Evolutionary conservation across 1,140 invertebrate species (phyloP).

Genomic region (Brachionus manjavacas): DNA sequence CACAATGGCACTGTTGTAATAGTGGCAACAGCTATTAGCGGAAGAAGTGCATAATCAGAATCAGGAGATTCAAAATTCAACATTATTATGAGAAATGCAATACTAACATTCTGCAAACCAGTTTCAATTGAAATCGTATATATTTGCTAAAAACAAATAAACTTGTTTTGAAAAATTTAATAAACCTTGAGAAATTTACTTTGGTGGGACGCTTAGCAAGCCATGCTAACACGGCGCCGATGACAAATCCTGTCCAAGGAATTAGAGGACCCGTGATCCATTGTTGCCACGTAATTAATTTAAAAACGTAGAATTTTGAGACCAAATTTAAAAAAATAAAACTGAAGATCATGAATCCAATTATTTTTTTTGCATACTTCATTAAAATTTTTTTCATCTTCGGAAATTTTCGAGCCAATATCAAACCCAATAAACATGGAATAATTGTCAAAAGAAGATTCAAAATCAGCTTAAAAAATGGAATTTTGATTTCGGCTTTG

Average conservation of each 20-base stretch:
- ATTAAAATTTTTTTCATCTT: background rate
- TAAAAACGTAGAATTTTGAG: conserved; percentile 7
- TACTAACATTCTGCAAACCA: conserved; percentile 59
- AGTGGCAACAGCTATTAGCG: conserved; percentile 66
- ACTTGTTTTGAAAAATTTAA: background rate
- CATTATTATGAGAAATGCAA: conserved; percentile 58
- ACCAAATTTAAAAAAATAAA: conserved; percentile 61
- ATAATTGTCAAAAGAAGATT: conserved; percentile 18
- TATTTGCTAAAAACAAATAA: conserved; percentile 47
- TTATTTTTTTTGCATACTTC: conserved; percentile 64
- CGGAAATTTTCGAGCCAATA: conserved; percentile 12
- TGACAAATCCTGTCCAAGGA: conserved; percentile 78
- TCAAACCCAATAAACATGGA: conserved; percentile 23
- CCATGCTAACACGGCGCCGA: conserved; percentile 61
- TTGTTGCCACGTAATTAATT: conserved; percentile 62
- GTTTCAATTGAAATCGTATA: conserved; percentile 61
- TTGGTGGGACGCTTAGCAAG: conserved; percentile 47
- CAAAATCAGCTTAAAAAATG: background rate
- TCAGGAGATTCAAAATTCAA: conserved; percentile 57
- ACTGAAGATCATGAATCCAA: conserved; percentile 76
- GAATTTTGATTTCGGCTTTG: conserved; percentile 16
- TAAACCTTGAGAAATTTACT: background rate
- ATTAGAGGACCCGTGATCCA: conserved; percentile 61
- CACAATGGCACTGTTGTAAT: conserved; percentile 85
- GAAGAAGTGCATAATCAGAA: conserved; percentile 56